Evolutionary conservation across 2,113 vertebrate genomes (phyloP).

Genomic region (Microtus richardsoni): DNA sequence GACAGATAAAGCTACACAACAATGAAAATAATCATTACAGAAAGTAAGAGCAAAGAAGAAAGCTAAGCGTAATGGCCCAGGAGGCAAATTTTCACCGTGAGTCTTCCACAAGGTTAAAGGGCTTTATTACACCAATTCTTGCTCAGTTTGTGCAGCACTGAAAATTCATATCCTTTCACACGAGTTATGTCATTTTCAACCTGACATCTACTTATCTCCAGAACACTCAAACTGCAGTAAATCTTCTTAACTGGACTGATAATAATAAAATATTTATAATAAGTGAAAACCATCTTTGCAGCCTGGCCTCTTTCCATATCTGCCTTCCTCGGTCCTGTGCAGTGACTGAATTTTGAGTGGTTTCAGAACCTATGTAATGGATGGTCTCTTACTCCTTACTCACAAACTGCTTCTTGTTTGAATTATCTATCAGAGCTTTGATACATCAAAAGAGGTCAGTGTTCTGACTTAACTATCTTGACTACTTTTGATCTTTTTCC

Average conservation of each 20-base stretch:
- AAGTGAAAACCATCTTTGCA: slow-evolving; percentile 52
- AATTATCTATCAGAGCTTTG: background rate
- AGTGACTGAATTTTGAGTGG: background rate
- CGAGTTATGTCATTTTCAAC: slow-evolving; percentile 24
- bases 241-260: slow-evolving; percentile 39
- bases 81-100: slow-evolving; percentile 24
- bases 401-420: background rate
- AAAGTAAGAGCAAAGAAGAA: slow-evolving; percentile 38
- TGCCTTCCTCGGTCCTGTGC: background rate
- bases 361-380: background rate
- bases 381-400: background rate
- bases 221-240: slow-evolving; percentile 56
- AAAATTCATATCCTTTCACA: slow-evolving; percentile 47
- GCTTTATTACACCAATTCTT: background rate
- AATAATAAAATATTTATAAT: slow-evolving; percentile 57
- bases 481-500: background rate
- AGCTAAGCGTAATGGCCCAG: background rate
- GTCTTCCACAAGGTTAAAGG: slow-evolving; percentile 9
- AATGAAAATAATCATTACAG: background rate
- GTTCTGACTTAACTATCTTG: background rate
- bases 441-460: background rate
- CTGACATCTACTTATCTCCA: slow-evolving; percentile 47
- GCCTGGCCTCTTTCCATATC: background rate
- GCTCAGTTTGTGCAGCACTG: background rate
- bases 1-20: slow-evolving; percentile 43